These are phyloP conservation scores for Poeciliopsis presidionis DNA, from an alignment of 2,797 vertebrate species.

Conservation along the genomic window DNA sequence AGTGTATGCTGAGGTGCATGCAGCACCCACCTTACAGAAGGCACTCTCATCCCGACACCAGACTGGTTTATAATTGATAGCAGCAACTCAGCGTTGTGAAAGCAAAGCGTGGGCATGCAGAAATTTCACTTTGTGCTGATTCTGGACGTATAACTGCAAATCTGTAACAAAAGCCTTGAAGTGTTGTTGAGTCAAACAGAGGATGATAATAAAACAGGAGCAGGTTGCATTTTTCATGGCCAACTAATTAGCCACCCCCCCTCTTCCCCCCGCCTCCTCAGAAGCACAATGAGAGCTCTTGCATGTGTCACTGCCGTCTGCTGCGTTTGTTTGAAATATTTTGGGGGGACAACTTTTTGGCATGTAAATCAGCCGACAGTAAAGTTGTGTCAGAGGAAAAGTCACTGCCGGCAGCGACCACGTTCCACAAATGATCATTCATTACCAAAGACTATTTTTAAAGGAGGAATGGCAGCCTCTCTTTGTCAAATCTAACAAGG, in stretches of 20 bases:
- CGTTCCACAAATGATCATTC: slow-evolving; percentile 85
- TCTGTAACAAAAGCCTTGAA: slow-evolving; percentile 47
- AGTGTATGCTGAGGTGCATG: slow-evolving; percentile 41
- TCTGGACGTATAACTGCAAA: slow-evolving; percentile 44
- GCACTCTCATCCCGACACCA: slow-evolving; percentile 31
- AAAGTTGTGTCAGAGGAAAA: slow-evolving; percentile 80
- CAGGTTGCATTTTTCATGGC: slow-evolving; percentile 72
- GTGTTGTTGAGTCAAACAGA: slow-evolving; percentile 63
- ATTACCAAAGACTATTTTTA: slow-evolving; percentile 87
- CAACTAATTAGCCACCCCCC: slow-evolving; percentile 69
- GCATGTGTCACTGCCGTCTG: slow-evolving; percentile 68
- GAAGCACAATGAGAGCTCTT: slow-evolving; percentile 67
- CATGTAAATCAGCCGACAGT: slow-evolving; percentile 80
- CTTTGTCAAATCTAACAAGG: slow-evolving; percentile 87
- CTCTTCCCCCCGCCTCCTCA: slow-evolving; percentile 11
- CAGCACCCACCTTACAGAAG: slow-evolving; percentile 37
- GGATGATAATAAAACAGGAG: slow-evolving; percentile 64
- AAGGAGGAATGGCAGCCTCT: slow-evolving; percentile 83
- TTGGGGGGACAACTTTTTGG: slow-evolving; percentile 73
- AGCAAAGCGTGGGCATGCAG: slow-evolving; percentile 32
- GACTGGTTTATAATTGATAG: slow-evolving; percentile 50
- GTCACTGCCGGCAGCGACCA: slow-evolving; percentile 79
- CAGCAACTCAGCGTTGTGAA: slow-evolving; percentile 25
- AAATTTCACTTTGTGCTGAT: slow-evolving; percentile 55
- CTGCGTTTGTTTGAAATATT: slow-evolving; percentile 73